Evolutionary conservation across 2,797 vertebrate genomes (phyloP).

Genomic region (Gymnoscopelus braueri): DNA sequence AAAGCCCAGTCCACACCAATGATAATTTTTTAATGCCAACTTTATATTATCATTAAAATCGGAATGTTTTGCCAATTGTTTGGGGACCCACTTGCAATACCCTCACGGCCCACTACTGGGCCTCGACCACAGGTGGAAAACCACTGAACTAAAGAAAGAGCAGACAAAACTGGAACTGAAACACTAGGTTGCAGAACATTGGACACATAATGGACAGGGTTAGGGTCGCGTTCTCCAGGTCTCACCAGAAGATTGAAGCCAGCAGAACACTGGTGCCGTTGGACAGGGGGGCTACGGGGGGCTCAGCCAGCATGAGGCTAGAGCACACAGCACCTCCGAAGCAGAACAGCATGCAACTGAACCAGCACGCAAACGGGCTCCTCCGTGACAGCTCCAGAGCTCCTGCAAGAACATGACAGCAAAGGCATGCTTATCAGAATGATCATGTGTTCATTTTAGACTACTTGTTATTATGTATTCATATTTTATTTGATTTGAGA

Average conservation of each 20-base stretch:
- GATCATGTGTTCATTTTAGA: neutral
- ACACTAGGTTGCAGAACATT: no score
- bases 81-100: no score
- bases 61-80: no score
- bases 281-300: conserved; percentile 86
- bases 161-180: no score
- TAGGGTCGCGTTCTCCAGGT: neutral
- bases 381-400: conserved; percentile 81
- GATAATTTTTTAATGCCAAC: no score
- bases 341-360: conserved; percentile 96
- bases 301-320: conserved; percentile 90
- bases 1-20: no score
- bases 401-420: conserved; percentile 77
- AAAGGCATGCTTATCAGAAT: conserved; percentile 17
- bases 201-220: no score
- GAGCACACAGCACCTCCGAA: conserved; percentile 94
- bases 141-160: no score
- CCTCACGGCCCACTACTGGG: no score
- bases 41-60: no score
- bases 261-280: conserved; percentile 87
- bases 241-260: conserved; percentile 93
- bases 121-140: no score
- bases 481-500: neutral
- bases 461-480: no score
- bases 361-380: conserved; percentile 95